These are phyloP conservation scores for Digitonthophagus gazella DNA, from an alignment of 2,888 invertebrate species.

Conservation along the genomic window DNA sequence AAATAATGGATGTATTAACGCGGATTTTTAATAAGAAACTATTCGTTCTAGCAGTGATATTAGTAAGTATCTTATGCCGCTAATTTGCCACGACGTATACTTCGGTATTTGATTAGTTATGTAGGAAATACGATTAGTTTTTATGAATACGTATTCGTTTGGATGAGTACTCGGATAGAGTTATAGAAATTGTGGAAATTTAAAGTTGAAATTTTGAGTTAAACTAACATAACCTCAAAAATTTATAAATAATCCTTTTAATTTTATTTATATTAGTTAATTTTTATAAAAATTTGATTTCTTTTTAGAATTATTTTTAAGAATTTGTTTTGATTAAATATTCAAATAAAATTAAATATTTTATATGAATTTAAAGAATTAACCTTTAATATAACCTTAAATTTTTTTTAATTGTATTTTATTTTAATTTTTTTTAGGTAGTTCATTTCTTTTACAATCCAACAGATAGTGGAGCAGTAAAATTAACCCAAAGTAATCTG, in stretches of 20 bases:
- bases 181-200: too few relatives aligned
- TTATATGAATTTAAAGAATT: not conserved
- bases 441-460: constrained; percentile 66
- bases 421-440: constrained; percentile 50
- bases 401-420: not conserved
- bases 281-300: too few relatives aligned
- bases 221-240: not conserved
- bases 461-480: constrained; percentile 77
- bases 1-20: constrained; percentile 44
- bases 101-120: not conserved
- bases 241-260: too few relatives aligned
- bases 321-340: not conserved
- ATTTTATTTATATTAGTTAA: too few relatives aligned
- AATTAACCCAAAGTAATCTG: constrained; percentile 77
- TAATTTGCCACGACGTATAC: constrained; percentile 29
- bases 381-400: constrained; percentile 3
- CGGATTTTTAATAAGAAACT: constrained; percentile 43
- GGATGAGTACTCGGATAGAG: not conserved
- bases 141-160: not conserved
- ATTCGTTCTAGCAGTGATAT: constrained; percentile 44
- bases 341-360: not conserved
- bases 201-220: too few relatives aligned
- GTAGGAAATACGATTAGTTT: not conserved
- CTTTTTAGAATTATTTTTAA: too few relatives aligned
- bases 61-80: constrained; percentile 44